Percentiles rank a stretch among this genome's conserved stretches.
These are phyloP conservation scores for Ia io DNA, from an alignment of 2,113 vertebrate species.

Conservation along the genomic window DNA sequence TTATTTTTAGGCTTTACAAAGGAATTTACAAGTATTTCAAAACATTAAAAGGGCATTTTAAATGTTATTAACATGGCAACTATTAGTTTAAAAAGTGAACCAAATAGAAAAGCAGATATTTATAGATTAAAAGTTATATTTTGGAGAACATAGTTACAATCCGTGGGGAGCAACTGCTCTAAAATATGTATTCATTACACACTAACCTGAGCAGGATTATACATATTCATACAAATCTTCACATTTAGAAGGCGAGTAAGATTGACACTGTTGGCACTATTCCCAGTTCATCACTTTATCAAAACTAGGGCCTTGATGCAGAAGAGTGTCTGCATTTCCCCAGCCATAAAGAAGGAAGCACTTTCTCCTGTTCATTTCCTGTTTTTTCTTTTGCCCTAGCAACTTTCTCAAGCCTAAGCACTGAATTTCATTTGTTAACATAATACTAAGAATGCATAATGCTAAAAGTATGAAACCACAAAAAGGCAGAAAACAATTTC, in stretches of 20 bases:
- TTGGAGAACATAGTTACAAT: not conserved
- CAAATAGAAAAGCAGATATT: not conserved
- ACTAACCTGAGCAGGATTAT: not conserved
- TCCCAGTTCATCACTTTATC: not conserved
- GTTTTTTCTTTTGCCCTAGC: not conserved
- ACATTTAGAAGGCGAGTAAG: not conserved
- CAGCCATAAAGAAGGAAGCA: not conserved
- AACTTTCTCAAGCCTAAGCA: not conserved
- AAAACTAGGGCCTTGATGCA: not conserved
- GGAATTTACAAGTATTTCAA: not conserved
- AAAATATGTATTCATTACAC: conserved; percentile 12
- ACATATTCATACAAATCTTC: conserved; percentile 2
- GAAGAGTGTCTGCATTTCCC: not conserved
- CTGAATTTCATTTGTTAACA: not conserved
- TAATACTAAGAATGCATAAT: not conserved
- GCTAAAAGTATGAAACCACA: not conserved
- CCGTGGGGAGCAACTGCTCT: not conserved
- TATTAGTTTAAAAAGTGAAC: not conserved
- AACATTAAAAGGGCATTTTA: not conserved
- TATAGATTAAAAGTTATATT: not conserved
- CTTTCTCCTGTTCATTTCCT: not conserved
- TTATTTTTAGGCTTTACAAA: not conserved
- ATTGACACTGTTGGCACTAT: not conserved
- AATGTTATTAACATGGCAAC: not conserved
- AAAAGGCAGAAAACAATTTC: not conserved